Evolutionary conservation across 2,113 vertebrate species (phyloP), one percentile per base, ranked within the genome.

Genomic region (Podilymbus podiceps): DNA sequence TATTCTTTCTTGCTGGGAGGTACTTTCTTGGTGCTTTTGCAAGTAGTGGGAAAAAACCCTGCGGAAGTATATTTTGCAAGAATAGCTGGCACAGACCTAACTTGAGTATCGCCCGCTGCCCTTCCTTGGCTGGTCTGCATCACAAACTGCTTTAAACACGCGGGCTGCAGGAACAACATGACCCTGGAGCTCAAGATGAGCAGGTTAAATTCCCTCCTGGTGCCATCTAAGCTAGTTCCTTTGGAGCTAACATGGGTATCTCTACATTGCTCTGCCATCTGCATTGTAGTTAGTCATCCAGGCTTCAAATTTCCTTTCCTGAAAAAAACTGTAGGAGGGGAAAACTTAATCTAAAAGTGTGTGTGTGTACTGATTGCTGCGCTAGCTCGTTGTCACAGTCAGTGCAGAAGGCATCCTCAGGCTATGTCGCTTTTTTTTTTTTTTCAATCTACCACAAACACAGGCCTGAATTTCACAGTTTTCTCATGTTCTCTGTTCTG

Each of bases 261-360:
- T 95, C 80, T 76, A 81, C 77, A 19, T 53, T 82, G 53, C 89
- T 94, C 59, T 90, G 82, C 93, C 89, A 95, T 97, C 91, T 95
- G 95, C 93, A 91, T 88, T 90, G 71, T 91, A 35, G 71, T 96
- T 96, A 96, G 95, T 97, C 95, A 97, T 94, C 93, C 66, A 88
- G 82, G 78, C 87, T 95, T 96, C 74, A 85, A 16, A 88, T 95
- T 85, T 90, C 73, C 86, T 83, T 95, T 88, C 67, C 95, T 95
- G 75, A 88, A 96, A 96, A 96, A 94, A 94, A 49, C 82, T 66
- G 95, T 94, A 83, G 95, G 93, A 95, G 95, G 85, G 58, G 46
- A 90, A 96, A 91, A 67, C 74, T 91, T 91, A 82, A 72, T 88
- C 79, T 96, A 50, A 79, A 83, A 85, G 46, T 62, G 73, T 75